phyloP scores from a whole-genome alignment of 2,797 vertebrate species.

The Poecilia gillii region DNA sequence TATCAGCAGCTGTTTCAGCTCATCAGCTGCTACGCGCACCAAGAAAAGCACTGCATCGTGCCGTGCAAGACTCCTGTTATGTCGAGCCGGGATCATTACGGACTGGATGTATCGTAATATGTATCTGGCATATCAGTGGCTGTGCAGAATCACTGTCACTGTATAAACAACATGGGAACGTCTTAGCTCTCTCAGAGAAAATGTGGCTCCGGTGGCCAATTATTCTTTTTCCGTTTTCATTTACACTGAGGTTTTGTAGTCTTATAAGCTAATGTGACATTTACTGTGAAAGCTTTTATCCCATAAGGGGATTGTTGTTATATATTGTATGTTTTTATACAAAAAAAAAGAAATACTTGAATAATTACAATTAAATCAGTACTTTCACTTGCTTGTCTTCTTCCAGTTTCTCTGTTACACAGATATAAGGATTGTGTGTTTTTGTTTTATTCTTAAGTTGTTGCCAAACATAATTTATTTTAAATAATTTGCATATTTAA shows the following conservation, averaged over 20 bases:
- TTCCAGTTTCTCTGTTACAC: constrained; percentile 16
- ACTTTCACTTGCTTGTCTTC: constrained; percentile 50
- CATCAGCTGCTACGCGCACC: constrained; percentile 53
- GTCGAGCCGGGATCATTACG: constrained; percentile 59
- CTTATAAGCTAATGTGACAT: constrained; percentile 78
- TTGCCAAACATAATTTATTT: not conserved
- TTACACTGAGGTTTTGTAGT: constrained; percentile 67
- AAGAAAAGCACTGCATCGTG: constrained; percentile 56
- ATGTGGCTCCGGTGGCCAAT: constrained; percentile 59
- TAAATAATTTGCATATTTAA: not conserved
- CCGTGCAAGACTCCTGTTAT: constrained; percentile 60
- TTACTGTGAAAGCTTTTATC: constrained; percentile 80
- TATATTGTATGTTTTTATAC: constrained; percentile 81
- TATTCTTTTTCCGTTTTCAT: constrained; percentile 44
- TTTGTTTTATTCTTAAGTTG: not conserved
- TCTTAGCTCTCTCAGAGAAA: constrained; percentile 61
- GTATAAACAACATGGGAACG: constrained; percentile 53
- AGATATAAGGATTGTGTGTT: not conserved
- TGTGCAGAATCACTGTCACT: constrained; percentile 55
- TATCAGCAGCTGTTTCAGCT: constrained; percentile 66
- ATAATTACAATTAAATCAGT: constrained; percentile 70
- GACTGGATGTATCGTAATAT: constrained; percentile 57
- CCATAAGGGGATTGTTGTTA: constrained; percentile 73
- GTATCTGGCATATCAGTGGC: constrained; percentile 51
- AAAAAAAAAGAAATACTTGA: constrained; percentile 78